Conservation (phyloP, 2,888 invertebrate species). For the Agrotis ipsilon region DNA sequence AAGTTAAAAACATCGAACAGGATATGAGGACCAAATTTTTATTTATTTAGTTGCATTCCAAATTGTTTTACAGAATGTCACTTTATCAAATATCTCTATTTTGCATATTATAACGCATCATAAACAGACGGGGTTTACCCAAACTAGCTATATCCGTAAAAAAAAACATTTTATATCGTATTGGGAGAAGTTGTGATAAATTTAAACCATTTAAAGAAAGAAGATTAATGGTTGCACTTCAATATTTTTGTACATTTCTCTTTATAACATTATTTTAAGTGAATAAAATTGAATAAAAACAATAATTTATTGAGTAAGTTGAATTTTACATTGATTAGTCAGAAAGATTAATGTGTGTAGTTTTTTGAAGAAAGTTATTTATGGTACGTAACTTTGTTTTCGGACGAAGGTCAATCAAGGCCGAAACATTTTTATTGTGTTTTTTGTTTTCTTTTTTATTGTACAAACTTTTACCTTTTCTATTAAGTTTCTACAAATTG, state of each 20-base stretch:
- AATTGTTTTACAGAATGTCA: constrained; percentile 31
- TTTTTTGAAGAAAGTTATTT: constrained; percentile 45
- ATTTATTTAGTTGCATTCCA: constrained; percentile 45
- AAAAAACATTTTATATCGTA: not conserved
- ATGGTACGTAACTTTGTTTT: constrained; percentile 10
- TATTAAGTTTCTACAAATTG: not conserved
- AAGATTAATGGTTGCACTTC: constrained; percentile 47
- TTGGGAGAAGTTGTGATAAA: constrained; percentile 33
- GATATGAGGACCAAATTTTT: constrained; percentile 17
- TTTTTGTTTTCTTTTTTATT: constrained; percentile 12
- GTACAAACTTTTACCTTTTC: not conserved
- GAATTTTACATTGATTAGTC: constrained; percentile 20
- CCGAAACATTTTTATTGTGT: constrained; percentile 33
- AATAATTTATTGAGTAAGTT: constrained; percentile 26
- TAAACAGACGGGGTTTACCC: constrained; percentile 59
- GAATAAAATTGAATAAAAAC: constrained; percentile 15
- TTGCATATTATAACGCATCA: constrained; percentile 59
- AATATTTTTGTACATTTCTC: constrained; percentile 31
- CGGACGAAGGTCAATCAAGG: constrained; percentile 43
- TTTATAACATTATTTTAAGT: constrained; percentile 13
- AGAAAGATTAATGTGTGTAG: constrained; percentile 21
- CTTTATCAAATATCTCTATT: constrained; percentile 40
- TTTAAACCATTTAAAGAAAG: constrained; percentile 35
- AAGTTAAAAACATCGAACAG: constrained; percentile 17
- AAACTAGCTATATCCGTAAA: constrained; percentile 28